phyloP scores from a whole-genome alignment of 2,113 vertebrate genomes.

The Cnemophilus loriae region DNA sequence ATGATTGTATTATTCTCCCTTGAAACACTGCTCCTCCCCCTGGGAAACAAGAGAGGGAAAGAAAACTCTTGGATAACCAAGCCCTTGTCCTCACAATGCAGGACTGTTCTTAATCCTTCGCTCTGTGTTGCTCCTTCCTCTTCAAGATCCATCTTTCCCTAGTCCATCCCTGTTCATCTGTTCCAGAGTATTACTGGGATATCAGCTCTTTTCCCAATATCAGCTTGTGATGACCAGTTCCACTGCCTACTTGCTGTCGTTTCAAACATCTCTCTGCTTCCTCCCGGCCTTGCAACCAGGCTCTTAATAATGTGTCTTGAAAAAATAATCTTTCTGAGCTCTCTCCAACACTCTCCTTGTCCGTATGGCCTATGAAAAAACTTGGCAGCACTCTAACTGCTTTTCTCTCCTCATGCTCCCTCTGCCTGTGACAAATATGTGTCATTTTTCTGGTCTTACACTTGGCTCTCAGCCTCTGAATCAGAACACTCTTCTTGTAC shows the following conservation, averaged over 20 bases:
- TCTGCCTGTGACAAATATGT: neutral
- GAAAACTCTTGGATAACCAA: constrained; percentile 45
- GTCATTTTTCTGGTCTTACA: neutral
- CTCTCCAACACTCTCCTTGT: neutral
- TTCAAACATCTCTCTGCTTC: neutral
- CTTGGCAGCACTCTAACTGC: neutral
- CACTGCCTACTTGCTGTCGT: neutral
- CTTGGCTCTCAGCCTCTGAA: neutral
- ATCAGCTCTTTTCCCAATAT: neutral
- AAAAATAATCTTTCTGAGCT: neutral
- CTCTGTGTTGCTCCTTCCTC: neutral
- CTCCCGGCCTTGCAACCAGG: neutral
- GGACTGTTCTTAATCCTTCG: neutral
- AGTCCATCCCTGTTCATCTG: neutral
- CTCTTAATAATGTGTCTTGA: neutral
- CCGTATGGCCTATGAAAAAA: neutral
- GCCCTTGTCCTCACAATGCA: constrained; percentile 33
- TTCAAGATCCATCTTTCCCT: neutral
- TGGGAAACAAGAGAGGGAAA: constrained; percentile 38
- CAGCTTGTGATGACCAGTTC: neutral
- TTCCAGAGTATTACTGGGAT: neutral
- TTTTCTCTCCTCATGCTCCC: neutral
- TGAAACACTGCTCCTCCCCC: neutral
- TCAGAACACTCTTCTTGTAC: neutral
- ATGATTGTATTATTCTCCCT: constrained; percentile 30